A percentile compares a stretch with the other conserved stretches of the same genome.
Evolutionary conservation across 2,797 vertebrate species (phyloP).

Genomic region (Protosalanx chinensis): DNA sequence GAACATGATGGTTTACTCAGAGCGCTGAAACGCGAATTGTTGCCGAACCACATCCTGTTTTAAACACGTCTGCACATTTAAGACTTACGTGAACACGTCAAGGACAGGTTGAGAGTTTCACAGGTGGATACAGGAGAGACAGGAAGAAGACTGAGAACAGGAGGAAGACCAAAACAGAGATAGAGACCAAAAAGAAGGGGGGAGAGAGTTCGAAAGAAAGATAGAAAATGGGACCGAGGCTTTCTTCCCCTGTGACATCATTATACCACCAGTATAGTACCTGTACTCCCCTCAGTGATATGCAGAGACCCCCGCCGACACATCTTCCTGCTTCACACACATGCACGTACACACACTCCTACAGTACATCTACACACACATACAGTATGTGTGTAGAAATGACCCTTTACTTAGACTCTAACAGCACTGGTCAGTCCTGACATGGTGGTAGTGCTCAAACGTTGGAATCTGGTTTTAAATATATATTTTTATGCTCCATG

Average conservation of each 20-base stretch:
- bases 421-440: background rate
- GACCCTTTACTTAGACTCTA: background rate
- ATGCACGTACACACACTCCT: no score
- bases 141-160: conserved; percentile 36
- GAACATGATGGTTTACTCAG: conserved; percentile 59
- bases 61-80: conserved; percentile 41
- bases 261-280: conserved; percentile 71
- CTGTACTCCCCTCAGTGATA: conserved; percentile 50
- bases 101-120: background rate
- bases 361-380: background rate
- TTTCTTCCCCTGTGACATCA: conserved; percentile 77
- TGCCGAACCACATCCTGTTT: conserved; percentile 46
- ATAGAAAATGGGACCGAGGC: conserved; percentile 16
- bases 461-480: no score
- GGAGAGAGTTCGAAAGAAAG: conserved; percentile 3
- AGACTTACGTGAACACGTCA: conserved; percentile 32
- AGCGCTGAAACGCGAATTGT: conserved; percentile 56
- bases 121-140: background rate
- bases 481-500: no score
- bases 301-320: background rate
- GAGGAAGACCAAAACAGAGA: conserved; percentile 1
- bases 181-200: background rate
- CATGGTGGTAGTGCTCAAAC: no score
- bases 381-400: background rate
- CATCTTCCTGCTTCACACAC: conserved; percentile 4